Evolutionary conservation across 1,140 invertebrate genomes (phyloP).

Genomic region (Heterodera schachtii): DNA sequence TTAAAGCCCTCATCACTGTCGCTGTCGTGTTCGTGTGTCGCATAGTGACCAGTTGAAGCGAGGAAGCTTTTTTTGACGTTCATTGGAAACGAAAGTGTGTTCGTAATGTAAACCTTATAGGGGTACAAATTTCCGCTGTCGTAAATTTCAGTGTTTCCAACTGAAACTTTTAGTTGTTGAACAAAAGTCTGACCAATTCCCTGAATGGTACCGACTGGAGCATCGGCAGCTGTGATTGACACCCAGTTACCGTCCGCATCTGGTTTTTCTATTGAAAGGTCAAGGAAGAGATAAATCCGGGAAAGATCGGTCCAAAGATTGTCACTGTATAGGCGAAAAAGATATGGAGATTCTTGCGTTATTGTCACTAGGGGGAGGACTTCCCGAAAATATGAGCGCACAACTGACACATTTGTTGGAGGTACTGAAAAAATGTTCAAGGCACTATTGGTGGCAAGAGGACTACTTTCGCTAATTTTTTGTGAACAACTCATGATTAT

Average conservation of each 20-base stretch:
- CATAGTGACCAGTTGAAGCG: too few species aligned
- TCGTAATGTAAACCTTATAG: too few species aligned
- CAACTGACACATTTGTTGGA: slow-evolving; percentile 39
- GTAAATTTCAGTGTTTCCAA: too few species aligned
- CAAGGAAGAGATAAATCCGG: slow-evolving; percentile 28
- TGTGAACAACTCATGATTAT: not conserved
- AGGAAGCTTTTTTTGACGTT: too few species aligned
- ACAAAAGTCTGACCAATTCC: too few species aligned
- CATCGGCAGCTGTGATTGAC: too few species aligned
- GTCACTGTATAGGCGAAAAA: not conserved
- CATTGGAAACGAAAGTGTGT: too few species aligned
- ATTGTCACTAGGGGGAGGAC: slow-evolving; percentile 34
- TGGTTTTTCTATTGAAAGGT: slow-evolving; percentile 32
- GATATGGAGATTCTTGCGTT: not conserved
- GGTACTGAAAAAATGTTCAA: slow-evolving; percentile 40
- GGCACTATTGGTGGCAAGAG: slow-evolving; percentile 1
- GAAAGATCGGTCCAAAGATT: slow-evolving; percentile 42
- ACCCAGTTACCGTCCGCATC: too few species aligned
- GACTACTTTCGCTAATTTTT: slow-evolving; percentile 6
- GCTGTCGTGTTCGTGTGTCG: slow-evolving; percentile 8
- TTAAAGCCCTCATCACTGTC: slow-evolving; percentile 28
- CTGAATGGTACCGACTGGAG: too few species aligned
- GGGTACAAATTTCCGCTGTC: too few species aligned
- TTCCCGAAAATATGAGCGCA: slow-evolving; percentile 18
- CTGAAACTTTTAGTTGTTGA: too few species aligned